Conservation (phyloP, 2,113 vertebrate species). For the Pachyramphus minor region DNA sequence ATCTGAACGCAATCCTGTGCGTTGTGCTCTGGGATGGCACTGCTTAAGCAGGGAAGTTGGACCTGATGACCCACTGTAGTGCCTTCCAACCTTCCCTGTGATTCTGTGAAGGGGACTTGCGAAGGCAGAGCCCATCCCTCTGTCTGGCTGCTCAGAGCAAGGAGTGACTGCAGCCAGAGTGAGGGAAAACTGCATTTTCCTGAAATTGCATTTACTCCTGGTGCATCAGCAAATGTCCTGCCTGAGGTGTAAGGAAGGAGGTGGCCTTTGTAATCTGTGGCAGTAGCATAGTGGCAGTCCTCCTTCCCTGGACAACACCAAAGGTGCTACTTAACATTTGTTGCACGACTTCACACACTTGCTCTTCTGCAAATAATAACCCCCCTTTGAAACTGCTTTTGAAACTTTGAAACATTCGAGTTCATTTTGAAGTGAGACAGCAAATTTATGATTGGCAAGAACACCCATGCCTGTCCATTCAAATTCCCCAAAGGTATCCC, state of each 20-base stretch:
- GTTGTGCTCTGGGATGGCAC: neutral
- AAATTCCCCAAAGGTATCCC: neutral
- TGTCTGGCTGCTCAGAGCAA: rapidly evolving
- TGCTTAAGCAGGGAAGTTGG: neutral
- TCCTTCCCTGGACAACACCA: neutral
- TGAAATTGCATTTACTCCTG: rapidly evolving
- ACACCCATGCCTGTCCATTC: neutral
- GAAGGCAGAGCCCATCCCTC: neutral
- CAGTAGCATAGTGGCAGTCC: neutral
- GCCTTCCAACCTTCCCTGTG: neutral
- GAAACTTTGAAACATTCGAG: neutral
- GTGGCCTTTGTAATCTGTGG: neutral
- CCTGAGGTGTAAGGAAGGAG: neutral
- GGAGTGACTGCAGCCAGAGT: rapidly evolving
- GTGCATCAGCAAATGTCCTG: neutral
- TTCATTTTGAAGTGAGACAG: neutral
- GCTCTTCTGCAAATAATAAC: rapidly evolving
- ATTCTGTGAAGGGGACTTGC: rapidly evolving
- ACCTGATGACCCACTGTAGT: neutral
- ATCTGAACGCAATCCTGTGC: neutral
- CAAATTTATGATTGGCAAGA: neutral
- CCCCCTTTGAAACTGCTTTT: neutral
- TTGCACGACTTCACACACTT: rapidly evolving
- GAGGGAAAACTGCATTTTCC: neutral
- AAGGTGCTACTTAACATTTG: neutral